Percentiles rank a stretch among this genome's conserved stretches.
phyloP scores from a whole-genome alignment of 2,797 vertebrate genomes.

The Pseudochirops cupreus region DNA sequence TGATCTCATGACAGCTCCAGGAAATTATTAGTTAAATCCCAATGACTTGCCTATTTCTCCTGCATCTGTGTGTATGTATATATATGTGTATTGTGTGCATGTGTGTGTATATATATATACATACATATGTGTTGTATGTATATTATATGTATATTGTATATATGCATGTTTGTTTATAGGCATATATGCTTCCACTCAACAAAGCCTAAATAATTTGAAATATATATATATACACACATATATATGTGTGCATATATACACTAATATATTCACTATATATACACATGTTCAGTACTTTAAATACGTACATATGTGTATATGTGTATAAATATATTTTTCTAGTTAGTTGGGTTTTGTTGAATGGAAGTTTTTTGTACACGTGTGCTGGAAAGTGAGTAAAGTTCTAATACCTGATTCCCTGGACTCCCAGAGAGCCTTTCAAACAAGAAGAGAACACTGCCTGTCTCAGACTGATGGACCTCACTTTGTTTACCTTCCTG shows the following conservation, averaged over 20 bases:
- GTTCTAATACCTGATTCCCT: neutral
- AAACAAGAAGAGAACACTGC: neutral
- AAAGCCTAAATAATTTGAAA: neutral
- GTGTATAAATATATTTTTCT: neutral
- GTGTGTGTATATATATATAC: neutral
- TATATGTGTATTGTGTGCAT: neutral
- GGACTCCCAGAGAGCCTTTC: neutral
- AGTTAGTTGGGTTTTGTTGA: neutral
- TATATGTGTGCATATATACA: neutral
- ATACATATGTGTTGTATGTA: neutral
- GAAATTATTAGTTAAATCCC: neutral
- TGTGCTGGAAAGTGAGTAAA: neutral
- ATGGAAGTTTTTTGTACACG: neutral
- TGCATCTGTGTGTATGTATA: neutral
- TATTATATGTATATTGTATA: neutral
- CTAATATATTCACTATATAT: neutral
- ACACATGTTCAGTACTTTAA: neutral
- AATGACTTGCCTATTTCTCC: neutral
- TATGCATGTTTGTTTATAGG: neutral
- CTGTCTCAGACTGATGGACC: neutral
- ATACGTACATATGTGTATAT: neutral
- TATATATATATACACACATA: neutral
- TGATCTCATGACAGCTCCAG: neutral
- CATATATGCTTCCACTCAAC: neutral
- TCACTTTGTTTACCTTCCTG: neutral